Base-by-base conservation (phyloP, 2,888 invertebrate species). In the Tiliacea citrago region DNA sequence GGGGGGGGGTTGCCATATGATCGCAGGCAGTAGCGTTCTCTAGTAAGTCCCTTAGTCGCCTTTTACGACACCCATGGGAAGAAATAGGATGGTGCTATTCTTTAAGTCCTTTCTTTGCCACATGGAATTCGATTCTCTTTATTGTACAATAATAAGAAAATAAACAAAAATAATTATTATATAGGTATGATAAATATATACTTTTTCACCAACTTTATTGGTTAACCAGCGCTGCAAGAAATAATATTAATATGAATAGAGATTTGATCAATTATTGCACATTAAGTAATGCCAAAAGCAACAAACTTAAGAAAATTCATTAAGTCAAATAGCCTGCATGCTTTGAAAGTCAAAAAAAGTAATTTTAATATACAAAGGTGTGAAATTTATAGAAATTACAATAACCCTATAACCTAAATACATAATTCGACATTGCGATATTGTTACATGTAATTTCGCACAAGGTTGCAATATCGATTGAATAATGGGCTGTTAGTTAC, bases 381-480 rank as follows among this genome's bases (percentile, higher is more conserved):
- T 4, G 10, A 47, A 66, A 63, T 57, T 35, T 72, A 73, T 24
- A 39, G 1, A 72, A 61, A 42, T 58, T 12, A 66, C 24, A 49
- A 77, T 16, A 71, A 67, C 67, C 63, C 16, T 57, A 16, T 81
- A 84, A 82, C 71, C 75, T 78, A 78, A 84, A 86, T 82, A 79
- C 87, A 87, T 79, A 83, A 85, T 87, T 84, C 76, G 84, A 83
- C 84, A 87, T 88, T 83, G 86, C 87, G 74, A 86, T 86, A 75
- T 72, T 77, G 75, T 83, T 72, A 79, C 76, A 86, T 83, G 85
- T 86, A 79, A 90, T 87, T 89, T 86, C 70, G 81, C 81, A 90
- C 92, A 93, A 93, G 92, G 93, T 89, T 93, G 91, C 92, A 91
- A 86, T 93, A 94, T 93, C 89, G 94, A 93, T 93, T 92, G 75